phyloP scores from a whole-genome alignment of 2,113 vertebrate genomes.

The Notothenia coriiceps region DNA sequence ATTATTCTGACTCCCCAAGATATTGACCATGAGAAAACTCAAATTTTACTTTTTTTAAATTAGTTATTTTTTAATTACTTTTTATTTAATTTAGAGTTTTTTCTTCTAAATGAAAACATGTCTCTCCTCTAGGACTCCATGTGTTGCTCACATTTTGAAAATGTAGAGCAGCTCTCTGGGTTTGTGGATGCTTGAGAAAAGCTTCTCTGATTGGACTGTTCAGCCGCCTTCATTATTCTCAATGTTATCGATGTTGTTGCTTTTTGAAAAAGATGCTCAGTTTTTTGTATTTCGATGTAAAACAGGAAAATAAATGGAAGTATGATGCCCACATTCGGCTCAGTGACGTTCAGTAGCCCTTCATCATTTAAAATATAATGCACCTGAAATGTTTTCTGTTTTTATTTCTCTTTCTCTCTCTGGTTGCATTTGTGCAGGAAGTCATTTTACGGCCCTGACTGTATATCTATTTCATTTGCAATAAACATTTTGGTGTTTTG shows the following conservation, averaged over 20 bases:
- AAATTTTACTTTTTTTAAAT: too few species aligned
- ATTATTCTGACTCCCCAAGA: too few species aligned
- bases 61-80: too few species aligned
- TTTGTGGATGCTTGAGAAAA: conserved; percentile 4
- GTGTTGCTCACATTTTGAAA: not conserved
- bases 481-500: conserved; percentile 78
- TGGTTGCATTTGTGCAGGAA: conserved; percentile 60
- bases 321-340: conserved; percentile 34
- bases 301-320: conserved; percentile 2
- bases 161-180: not conserved
- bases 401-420: conserved; percentile 38
- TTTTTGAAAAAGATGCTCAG: conserved; percentile 41
- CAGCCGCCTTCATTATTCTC: conserved; percentile 13
- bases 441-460: conserved; percentile 37
- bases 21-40: too few species aligned
- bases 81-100: not conserved
- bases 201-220: not conserved
- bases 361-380: conserved; percentile 40
- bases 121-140: not conserved
- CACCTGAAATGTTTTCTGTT: conserved; percentile 22
- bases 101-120: not conserved
- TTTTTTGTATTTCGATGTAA: conserved; percentile 67
- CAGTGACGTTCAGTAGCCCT: conserved; percentile 44
- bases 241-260: conserved; percentile 36
- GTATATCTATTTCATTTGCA: conserved; percentile 71